Evolutionary conservation across 2,113 vertebrate species (phyloP), one percentile per base, ranked within the genome.

Genomic region (Salvelinus fontinalis): DNA sequence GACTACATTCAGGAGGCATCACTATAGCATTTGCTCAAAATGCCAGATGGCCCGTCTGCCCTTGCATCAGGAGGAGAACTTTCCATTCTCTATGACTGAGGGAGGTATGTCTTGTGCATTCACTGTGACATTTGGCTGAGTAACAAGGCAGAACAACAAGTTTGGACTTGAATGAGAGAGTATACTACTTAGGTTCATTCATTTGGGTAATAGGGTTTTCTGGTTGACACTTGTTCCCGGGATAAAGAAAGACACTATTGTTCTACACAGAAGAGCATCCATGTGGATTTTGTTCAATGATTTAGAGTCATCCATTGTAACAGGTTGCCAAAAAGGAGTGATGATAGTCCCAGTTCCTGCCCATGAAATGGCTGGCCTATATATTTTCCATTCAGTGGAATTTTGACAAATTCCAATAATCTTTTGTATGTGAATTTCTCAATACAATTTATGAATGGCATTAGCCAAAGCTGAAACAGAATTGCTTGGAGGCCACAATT

Each of bases 401-500:
- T 29, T 49, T 80, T 62, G 73, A 75, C 8, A 44, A 11, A 44
- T 44, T 9, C 8, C 8, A 44, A 44, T 44, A 0, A 11, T 44
- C 8, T 44, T 44, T 44, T 44, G 8, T 44, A 11, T 44, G 39
- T 44, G 8, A 11, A 44, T 44, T 2, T 44, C 39, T 44, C 34
- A 34, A 34, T 34, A 7, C 34, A 34, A 34, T 34, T 5, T 4
- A 16, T n/a, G 64, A 16, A 76, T 77, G 27, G 67, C 76, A 81
- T 67, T 78, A 75, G 48, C 78, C 49, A 78, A 54, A 49, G 67
- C 80, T 81, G 86, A 6, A 48, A 69, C 34, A 48, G 76, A 78
- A 74, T 66, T 71, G 72, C 62, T 73, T 76, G 65, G 79, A 73
- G 57, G 79, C 81, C 81, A 85, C 69, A 54, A 75, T 77, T 80